Evolutionary conservation across 2,797 vertebrate genomes (phyloP).

Genomic region (Galagoides demidoff): DNA sequence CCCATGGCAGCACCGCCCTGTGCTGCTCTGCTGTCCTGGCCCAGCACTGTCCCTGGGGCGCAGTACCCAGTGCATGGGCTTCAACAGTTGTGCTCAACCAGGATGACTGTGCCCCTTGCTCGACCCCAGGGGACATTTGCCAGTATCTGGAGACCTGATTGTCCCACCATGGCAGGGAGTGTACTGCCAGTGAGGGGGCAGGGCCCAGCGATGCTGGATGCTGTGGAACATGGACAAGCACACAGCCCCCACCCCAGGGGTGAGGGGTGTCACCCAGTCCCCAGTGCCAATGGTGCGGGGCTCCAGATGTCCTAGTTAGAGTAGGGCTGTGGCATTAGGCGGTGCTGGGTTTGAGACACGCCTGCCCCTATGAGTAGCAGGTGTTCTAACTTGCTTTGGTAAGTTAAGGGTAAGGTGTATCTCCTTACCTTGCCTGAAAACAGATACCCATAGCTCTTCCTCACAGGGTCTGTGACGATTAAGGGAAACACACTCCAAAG

Average conservation of each 20-base stretch:
- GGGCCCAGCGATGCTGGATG: not conserved
- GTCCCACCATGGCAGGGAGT: not conserved
- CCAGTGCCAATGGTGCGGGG: accelerated
- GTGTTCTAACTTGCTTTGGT: accelerated
- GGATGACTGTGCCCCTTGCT: not conserved
- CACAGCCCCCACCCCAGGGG: accelerated
- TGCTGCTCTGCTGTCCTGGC: not conserved
- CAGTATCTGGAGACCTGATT: not conserved
- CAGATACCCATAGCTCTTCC: too few species aligned
- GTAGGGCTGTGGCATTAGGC: not conserved
- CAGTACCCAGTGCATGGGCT: accelerated
- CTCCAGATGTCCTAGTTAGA: accelerated
- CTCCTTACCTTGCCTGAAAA: not conserved
- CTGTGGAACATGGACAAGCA: accelerated
- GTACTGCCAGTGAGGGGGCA: not conserved
- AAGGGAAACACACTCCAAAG: accelerated
- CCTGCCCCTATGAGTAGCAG: accelerated
- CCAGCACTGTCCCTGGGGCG: accelerated
- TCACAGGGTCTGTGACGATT: accelerated
- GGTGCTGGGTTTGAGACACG: not conserved
- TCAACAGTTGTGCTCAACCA: not conserved
- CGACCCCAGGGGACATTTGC: not conserved
- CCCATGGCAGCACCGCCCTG: accelerated
- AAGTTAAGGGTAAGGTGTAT: too few species aligned
- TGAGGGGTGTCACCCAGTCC: too few species aligned